Percentiles rank a stretch among this genome's conserved stretches.
Conservation (phyloP, 2,797 vertebrate species). For the Acanthurus tractus region DNA sequence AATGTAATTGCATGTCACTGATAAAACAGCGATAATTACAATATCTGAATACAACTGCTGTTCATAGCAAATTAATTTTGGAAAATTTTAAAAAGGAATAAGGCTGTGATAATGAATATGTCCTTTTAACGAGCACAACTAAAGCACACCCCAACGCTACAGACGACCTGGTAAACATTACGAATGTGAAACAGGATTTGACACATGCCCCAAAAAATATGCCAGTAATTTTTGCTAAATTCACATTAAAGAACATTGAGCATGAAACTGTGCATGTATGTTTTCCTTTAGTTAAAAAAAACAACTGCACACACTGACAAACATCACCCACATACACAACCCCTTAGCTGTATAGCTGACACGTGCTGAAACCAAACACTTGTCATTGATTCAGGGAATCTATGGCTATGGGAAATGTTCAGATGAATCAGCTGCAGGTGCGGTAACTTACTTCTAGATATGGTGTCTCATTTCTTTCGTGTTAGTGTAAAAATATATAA, state of each 20-base stretch:
- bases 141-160: too few species aligned
- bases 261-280: too few species aligned
- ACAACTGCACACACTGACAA: neutral
- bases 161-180: neutral
- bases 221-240: neutral
- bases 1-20: neutral
- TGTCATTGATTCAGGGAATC: constrained; percentile 59
- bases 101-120: neutral
- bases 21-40: neutral
- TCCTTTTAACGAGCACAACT: too few species aligned
- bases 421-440: constrained; percentile 61
- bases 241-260: neutral
- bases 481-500: neutral
- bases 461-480: constrained; percentile 20
- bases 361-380: constrained; percentile 48
- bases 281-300: too few species aligned
- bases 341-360: neutral
- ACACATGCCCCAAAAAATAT: neutral
- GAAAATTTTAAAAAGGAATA: neutral
- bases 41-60: neutral
- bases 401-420: constrained; percentile 42
- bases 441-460: constrained; percentile 34
- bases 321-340: neutral
- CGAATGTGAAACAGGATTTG: neutral
- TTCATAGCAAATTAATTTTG: neutral